Evolutionary conservation across 2,888 invertebrate genomes (phyloP).

Genomic region (Caenorhabditis sp.): DNA sequence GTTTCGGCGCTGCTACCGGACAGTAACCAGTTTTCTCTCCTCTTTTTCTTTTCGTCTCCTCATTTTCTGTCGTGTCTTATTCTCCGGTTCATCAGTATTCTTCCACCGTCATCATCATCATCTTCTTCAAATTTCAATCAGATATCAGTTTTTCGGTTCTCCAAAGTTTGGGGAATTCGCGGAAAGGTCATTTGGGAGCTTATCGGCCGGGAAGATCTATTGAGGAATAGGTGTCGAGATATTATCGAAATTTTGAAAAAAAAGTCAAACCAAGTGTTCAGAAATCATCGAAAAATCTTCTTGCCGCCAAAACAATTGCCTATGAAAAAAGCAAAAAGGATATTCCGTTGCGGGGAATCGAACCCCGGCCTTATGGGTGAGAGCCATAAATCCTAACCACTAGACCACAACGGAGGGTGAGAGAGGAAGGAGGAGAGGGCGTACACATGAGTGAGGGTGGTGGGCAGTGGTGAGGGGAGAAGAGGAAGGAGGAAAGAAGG

Average conservation of each 20-base stretch:
- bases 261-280: no score
- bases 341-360: constrained; percentile 77
- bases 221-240: neutral
- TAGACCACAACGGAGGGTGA: constrained; percentile 74
- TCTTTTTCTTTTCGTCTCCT: neutral
- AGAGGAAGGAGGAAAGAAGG: neutral
- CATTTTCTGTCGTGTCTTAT: neutral
- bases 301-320: neutral
- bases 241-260: neutral
- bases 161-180: neutral
- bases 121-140: neutral
- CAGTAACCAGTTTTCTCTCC: constrained; percentile 15
- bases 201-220: no score
- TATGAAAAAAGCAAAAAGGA: constrained; percentile 43
- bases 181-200: no score
- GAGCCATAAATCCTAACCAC: constrained; percentile 78
- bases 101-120: neutral
- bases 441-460: neutral
- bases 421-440: neutral
- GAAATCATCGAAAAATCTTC: neutral
- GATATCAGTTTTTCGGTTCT: neutral
- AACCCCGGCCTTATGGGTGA: constrained; percentile 78
- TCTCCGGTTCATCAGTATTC: neutral
- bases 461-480: neutral
- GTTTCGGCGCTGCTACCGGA: no score